phyloP scores from a whole-genome alignment of 2,113 vertebrate genomes.

The Hipposideros armiger region DNA sequence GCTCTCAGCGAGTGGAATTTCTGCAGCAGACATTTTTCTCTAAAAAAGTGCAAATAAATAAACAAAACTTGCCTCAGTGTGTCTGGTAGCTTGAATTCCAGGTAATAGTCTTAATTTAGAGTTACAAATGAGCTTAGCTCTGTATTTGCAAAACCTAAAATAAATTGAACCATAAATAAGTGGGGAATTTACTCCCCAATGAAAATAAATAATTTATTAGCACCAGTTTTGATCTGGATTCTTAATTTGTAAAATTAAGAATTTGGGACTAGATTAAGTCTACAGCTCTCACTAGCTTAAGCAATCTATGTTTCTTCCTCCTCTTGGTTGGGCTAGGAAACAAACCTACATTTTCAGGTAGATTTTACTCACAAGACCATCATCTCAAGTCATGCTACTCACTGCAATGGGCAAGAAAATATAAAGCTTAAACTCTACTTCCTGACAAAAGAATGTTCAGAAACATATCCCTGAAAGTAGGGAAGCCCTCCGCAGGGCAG shows the following conservation, averaged over 20 bases:
- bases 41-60: neutral
- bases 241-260: conserved; percentile 27
- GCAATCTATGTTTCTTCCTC: neutral
- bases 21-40: neutral
- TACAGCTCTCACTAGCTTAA: neutral
- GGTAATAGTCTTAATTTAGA: conserved; percentile 25
- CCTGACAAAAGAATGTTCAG: conserved; percentile 13
- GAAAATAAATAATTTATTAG: neutral
- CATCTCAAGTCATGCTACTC: neutral
- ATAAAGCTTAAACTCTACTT: neutral
- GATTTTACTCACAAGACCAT: neutral
- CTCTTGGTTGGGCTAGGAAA: neutral
- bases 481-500: neutral
- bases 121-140: conserved; percentile 23
- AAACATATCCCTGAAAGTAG: neutral
- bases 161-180: neutral
- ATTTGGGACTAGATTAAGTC: neutral
- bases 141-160: neutral
- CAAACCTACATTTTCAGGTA: neutral
- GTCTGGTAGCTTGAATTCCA: neutral
- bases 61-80: neutral
- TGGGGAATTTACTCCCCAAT: neutral
- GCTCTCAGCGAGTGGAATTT: neutral
- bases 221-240: neutral
- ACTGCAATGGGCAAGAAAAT: neutral